phyloP scores from a whole-genome alignment of 2,888 invertebrate species.

The Drosophila parthenogenetica region DNA sequence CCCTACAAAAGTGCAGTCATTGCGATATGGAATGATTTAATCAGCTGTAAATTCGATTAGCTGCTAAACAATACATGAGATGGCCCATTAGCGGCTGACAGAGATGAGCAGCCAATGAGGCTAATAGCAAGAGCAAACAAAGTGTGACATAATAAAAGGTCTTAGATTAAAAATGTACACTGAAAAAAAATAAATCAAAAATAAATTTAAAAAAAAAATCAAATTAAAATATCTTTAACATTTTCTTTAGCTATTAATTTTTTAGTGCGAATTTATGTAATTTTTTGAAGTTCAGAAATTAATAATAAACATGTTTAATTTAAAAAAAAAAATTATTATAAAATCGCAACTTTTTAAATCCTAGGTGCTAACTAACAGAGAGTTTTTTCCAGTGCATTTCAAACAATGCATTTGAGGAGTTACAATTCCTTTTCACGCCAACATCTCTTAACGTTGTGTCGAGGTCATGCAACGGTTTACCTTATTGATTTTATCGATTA shows the following conservation, averaged over 20 bases:
- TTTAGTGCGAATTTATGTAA: too few species aligned
- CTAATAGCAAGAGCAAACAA: not conserved
- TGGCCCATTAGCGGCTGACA: conserved; percentile 10
- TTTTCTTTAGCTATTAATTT: too few species aligned
- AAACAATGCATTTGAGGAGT: not conserved
- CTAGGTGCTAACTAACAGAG: too few species aligned
- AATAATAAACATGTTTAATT: too few species aligned
- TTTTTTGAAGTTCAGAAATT: too few species aligned
- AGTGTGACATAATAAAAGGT: not conserved
- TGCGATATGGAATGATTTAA: conserved; percentile 40
- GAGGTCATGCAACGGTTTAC: conserved; percentile 32
- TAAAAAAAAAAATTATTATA: too few species aligned
- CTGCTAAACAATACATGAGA: conserved; percentile 40
- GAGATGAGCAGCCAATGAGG: conserved; percentile 16
- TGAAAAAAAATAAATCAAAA: too few species aligned
- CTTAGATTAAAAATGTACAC: too few species aligned
- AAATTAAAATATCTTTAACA: too few species aligned
- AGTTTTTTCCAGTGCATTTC: not conserved
- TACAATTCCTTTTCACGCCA: conserved; percentile 11
- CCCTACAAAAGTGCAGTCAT: conserved; percentile 25
- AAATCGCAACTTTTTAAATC: too few species aligned
- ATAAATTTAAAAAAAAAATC: too few species aligned
- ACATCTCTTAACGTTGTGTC: conserved; percentile 24
- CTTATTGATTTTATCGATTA: conserved; percentile 77
- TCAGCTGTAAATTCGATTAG: conserved; percentile 64